Evolutionary conservation across 1,140 invertebrate genomes (phyloP).

Genomic region (Diorhabda sublineata): DNA sequence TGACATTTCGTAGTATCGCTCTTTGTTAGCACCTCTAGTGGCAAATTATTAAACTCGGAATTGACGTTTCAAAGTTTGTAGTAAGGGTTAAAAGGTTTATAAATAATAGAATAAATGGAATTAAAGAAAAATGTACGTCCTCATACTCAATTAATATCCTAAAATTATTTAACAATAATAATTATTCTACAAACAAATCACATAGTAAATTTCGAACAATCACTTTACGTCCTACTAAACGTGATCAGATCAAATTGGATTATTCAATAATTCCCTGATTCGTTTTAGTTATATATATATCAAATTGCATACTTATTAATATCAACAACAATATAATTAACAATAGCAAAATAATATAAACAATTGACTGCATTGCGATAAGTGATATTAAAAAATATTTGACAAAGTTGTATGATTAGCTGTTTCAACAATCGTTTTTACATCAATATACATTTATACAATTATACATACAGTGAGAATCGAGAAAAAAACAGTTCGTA

Average conservation of each 20-base stretch:
- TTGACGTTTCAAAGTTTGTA: too few species aligned
- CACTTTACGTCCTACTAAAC: neutral
- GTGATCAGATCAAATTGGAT: neutral
- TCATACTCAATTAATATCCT: neutral
- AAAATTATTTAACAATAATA: neutral
- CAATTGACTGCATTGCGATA: neutral
- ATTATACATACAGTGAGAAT: too few species aligned
- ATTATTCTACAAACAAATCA: conserved; percentile 3
- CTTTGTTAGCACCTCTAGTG: too few species aligned
- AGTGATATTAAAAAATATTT: conserved; percentile 3
- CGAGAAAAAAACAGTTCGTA: too few species aligned
- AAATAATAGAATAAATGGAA: too few species aligned
- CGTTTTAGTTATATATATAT: neutral
- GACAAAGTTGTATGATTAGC: neutral
- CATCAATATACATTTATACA: too few species aligned
- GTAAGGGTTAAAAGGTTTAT: too few species aligned
- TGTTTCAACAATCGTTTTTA: too few species aligned
- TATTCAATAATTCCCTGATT: conserved; percentile 5
- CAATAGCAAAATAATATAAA: conserved; percentile 1
- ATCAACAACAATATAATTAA: conserved; percentile 1
- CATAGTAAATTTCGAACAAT: conserved; percentile 3
- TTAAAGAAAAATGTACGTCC: too few species aligned
- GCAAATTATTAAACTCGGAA: too few species aligned
- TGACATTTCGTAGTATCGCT: too few species aligned
- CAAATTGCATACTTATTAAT: conserved; percentile 7